A percentile compares a stretch with the other conserved stretches of the same genome.
Evolutionary conservation across 2,113 vertebrate species (phyloP).

Genomic region (Bubo bubo): DNA sequence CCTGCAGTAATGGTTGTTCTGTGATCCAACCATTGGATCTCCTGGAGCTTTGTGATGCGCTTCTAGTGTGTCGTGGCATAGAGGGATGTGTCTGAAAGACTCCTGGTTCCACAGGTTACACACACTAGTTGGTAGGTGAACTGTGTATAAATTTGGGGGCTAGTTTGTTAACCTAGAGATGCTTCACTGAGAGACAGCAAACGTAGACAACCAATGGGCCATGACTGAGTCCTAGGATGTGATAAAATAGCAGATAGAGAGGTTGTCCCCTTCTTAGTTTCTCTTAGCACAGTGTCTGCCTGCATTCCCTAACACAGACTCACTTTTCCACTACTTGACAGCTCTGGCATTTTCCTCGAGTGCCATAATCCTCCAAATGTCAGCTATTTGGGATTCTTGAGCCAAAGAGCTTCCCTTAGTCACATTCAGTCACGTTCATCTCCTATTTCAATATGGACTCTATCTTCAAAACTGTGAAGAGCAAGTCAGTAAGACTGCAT

Average conservation of each 20-base stretch:
- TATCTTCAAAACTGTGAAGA: background rate
- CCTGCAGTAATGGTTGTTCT: background rate
- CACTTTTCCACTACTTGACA: background rate
- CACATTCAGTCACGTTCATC: background rate
- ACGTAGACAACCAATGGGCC: background rate
- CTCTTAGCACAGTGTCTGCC: background rate
- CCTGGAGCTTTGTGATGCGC: background rate
- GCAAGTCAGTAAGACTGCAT: background rate
- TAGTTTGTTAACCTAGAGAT: background rate
- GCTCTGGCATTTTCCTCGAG: background rate
- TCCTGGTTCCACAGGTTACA: background rate
- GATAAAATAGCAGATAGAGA: background rate
- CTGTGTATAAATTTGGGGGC: background rate
- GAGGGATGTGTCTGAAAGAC: background rate
- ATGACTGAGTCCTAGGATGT: background rate
- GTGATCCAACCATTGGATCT: background rate
- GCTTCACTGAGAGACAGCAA: background rate
- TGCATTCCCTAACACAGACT: background rate
- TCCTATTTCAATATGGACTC: background rate
- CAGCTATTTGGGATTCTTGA: background rate
- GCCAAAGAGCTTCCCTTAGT: background rate
- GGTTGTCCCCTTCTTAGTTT: background rate
- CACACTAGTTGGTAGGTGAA: background rate
- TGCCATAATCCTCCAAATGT: fast-evolving
- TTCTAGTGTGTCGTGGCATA: background rate